A percentile compares a stretch with the other conserved stretches of the same genome.
phyloP scores from a whole-genome alignment of 2,113 vertebrate genomes.

The Notarius lentiginosus region DNA sequence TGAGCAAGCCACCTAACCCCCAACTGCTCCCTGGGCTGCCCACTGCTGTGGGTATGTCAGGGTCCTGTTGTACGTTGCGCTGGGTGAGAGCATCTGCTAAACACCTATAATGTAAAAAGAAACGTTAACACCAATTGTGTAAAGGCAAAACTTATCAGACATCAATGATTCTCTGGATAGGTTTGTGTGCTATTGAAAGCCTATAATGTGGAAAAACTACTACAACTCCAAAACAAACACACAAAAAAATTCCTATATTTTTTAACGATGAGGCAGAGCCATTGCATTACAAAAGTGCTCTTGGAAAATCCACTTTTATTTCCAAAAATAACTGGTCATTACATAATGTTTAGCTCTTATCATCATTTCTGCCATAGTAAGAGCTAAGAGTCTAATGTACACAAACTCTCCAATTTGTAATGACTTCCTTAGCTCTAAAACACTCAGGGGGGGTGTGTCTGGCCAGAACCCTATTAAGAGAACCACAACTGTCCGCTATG shows the following conservation, averaged over 20 bases:
- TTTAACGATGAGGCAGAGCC: background rate
- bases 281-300: background rate
- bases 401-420: background rate
- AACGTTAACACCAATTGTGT: background rate
- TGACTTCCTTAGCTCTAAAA: background rate
- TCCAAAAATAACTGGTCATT: background rate
- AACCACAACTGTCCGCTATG: constrained; percentile 14
- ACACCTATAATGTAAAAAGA: no score
- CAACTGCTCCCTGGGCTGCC: no score
- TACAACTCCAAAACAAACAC: background rate
- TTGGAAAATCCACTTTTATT: background rate
- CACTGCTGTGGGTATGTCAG: no score
- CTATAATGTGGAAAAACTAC: background rate
- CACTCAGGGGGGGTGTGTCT: background rate
- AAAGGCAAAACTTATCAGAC: background rate
- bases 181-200: background rate
- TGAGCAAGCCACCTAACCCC: no score
- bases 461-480: background rate
- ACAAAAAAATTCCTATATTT: background rate
- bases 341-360: background rate
- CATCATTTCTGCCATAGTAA: background rate
- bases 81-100: no score
- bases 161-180: background rate
- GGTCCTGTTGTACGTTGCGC: no score
- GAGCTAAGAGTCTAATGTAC: background rate